A percentile compares a stretch with the other conserved stretches of the same genome.
These are phyloP conservation scores for Chaenogobius annularis DNA, from an alignment of 2,113 vertebrate species.

Conservation along the genomic window DNA sequence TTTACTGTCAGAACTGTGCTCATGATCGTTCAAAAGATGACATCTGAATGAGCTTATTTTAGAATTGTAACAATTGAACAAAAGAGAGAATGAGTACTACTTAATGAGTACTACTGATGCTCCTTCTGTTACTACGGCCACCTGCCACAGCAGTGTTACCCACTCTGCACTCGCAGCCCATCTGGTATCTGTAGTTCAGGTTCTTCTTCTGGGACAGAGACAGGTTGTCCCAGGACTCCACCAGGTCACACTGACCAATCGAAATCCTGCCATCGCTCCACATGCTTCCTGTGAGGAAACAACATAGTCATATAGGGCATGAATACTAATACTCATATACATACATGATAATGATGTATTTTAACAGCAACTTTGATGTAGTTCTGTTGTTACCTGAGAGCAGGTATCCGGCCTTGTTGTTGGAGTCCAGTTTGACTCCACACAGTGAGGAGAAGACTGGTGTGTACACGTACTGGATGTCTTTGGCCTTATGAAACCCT, in stretches of 20 bases:
- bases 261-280: constrained; percentile 84
- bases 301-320: constrained; percentile 14
- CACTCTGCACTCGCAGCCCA: constrained; percentile 92
- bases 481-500: constrained; percentile 88
- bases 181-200: constrained; percentile 89
- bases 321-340: too few relatives aligned
- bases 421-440: constrained; percentile 87
- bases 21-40: not conserved
- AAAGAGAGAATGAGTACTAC: not conserved
- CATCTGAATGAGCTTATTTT: not conserved
- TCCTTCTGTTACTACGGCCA: not conserved
- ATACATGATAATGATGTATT: not conserved
- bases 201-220: constrained; percentile 88
- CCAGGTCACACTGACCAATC: constrained; percentile 88
- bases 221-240: constrained; percentile 88
- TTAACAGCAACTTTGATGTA: not conserved
- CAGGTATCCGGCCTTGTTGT: constrained; percentile 89
- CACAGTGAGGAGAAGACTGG: constrained; percentile 87
- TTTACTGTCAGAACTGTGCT: not conserved
- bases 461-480: constrained; percentile 90
- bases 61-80: too few relatives aligned
- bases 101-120: too few relatives aligned
- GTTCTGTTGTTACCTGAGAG: constrained; percentile 84
- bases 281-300: constrained; percentile 79
- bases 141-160: constrained; percentile 54